These are phyloP conservation scores for Tenebrio molitor DNA, from an alignment of 1,140 invertebrate genomes.

Conservation along the genomic window DNA sequence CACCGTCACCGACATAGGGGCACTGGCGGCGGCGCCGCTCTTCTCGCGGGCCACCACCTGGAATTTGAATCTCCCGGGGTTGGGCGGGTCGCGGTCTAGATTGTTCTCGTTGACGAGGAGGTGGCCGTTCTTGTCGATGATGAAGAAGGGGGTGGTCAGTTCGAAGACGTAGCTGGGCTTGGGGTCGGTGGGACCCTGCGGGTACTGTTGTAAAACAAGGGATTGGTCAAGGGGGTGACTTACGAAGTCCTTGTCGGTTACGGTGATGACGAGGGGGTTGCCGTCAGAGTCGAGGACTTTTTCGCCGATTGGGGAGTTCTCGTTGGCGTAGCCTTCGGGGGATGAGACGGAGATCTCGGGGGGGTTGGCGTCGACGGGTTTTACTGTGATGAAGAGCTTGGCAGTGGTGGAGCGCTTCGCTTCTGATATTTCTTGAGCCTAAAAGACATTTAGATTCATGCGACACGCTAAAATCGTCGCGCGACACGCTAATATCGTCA, in stretches of 20 bases:
- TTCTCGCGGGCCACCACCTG: constrained; percentile 86
- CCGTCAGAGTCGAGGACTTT: constrained; percentile 79
- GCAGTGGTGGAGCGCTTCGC: constrained; percentile 83
- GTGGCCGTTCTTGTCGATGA: constrained; percentile 79
- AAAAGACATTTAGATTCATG: constrained; percentile 22
- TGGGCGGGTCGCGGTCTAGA: constrained; percentile 89
- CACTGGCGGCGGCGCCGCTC: constrained; percentile 81
- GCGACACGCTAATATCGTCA: no score
- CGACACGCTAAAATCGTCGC: no score
- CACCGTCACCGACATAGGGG: constrained; percentile 84
- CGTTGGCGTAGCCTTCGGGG: constrained; percentile 84
- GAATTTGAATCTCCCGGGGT: constrained; percentile 85
- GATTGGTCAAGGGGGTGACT: constrained; percentile 60
- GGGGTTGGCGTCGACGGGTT: constrained; percentile 87
- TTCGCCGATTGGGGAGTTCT: constrained; percentile 88
- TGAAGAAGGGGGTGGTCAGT: constrained; percentile 86
- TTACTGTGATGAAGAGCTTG: constrained; percentile 84
- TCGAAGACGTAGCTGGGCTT: constrained; percentile 86
- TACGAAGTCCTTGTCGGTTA: constrained; percentile 88
- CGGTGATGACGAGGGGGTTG: constrained; percentile 78
- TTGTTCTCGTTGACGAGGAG: constrained; percentile 86
- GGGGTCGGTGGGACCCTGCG: constrained; percentile 75
- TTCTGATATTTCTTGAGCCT: constrained; percentile 87
- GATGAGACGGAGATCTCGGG: constrained; percentile 81
- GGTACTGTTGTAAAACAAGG: constrained; percentile 31